These are phyloP conservation scores for Chaenodraco wilsoni DNA, from an alignment of 2,797 vertebrate species.

Conservation along the genomic window DNA sequence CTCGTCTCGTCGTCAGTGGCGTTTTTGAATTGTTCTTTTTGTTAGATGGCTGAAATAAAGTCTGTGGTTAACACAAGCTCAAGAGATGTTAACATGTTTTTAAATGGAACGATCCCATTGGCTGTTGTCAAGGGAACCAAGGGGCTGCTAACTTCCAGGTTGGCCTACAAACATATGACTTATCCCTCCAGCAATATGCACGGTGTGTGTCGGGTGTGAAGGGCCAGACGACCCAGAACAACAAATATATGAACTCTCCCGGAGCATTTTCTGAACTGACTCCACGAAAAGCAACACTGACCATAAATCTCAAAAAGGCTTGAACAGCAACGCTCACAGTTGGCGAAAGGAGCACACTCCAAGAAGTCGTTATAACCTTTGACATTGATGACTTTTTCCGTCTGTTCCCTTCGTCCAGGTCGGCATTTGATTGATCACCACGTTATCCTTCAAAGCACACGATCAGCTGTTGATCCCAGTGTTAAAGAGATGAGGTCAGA, in stretches of 20 bases:
- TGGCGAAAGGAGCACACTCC: too few species aligned
- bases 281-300: neutral
- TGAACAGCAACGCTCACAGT: neutral
- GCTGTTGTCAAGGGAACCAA: too few species aligned
- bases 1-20: too few species aligned
- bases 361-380: neutral
- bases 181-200: neutral
- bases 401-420: neutral
- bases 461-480: constrained; percentile 9
- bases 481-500: neutral
- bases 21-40: too few species aligned
- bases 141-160: too few species aligned
- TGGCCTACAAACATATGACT: too few species aligned
- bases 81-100: too few species aligned
- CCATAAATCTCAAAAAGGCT: neutral
- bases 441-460: neutral
- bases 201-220: neutral
- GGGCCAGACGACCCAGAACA: neutral
- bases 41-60: too few species aligned
- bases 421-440: neutral
- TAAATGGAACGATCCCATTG: too few species aligned
- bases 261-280: neutral
- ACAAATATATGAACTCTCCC: neutral
- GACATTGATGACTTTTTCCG: neutral
- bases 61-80: too few species aligned